A percentile compares a stretch with the other conserved stretches of the same genome.
These are phyloP conservation scores for Halichoerus grypus DNA, from an alignment of 2,113 vertebrate species.

Conservation along the genomic window DNA sequence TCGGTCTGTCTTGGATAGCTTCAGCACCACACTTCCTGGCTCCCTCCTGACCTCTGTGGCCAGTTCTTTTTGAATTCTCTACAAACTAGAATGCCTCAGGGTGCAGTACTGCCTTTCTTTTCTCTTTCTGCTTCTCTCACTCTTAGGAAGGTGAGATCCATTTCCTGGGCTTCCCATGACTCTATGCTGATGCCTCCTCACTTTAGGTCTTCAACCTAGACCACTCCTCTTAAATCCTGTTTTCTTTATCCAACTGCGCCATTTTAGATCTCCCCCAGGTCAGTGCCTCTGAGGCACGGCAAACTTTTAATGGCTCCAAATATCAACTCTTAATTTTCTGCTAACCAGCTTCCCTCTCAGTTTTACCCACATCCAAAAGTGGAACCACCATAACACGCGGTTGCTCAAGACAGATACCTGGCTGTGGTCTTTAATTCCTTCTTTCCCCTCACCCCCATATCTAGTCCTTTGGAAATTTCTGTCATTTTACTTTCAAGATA, in stretches of 20 bases:
- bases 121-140: neutral
- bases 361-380: neutral
- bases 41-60: neutral
- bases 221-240: neutral
- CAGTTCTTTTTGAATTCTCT: neutral
- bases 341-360: neutral
- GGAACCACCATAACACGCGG: fast-evolving
- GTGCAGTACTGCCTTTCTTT: neutral
- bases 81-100: neutral
- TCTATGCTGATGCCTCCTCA: neutral
- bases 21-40: neutral
- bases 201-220: neutral
- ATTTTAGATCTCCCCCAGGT: neutral
- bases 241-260: neutral
- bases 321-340: neutral
- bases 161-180: neutral
- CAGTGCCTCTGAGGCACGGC: neutral
- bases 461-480: neutral
- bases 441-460: neutral
- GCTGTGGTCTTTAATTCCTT: neutral
- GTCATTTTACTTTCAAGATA: neutral
- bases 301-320: no score
- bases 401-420: neutral
- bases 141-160: neutral
- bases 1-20: neutral